Conservation (phyloP, 1,140 invertebrate genomes). For the Drosophila bifasciata region DNA sequence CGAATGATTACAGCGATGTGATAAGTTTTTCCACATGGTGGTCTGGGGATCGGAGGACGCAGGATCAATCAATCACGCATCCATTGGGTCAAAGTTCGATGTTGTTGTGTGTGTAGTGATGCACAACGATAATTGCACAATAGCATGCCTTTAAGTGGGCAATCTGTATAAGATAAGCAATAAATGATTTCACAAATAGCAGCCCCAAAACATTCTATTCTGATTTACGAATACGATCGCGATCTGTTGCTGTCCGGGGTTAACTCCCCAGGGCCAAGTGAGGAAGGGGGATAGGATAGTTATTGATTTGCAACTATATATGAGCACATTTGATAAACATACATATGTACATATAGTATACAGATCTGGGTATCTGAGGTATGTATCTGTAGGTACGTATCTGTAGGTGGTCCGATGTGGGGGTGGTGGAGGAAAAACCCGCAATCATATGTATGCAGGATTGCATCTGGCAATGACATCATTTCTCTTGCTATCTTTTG, state of each 20-base stretch:
- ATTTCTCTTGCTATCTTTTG: constrained; percentile 28
- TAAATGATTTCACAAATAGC: constrained; percentile 19
- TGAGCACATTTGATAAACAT: not conserved
- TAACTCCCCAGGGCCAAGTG: no score
- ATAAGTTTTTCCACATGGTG: constrained; percentile 7
- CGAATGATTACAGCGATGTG: constrained; percentile 11
- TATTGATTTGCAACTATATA: constrained; percentile 17
- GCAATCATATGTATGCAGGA: not conserved
- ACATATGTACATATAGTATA: not conserved
- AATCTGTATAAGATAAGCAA: constrained; percentile 46
- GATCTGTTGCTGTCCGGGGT: constrained; percentile 23
- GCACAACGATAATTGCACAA: constrained; percentile 33
- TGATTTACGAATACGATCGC: not conserved
- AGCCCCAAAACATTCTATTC: not conserved
- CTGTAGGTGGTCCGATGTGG: not conserved
- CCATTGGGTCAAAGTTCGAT: constrained; percentile 12
- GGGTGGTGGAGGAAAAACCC: not conserved
- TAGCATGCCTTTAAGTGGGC: constrained; percentile 35
- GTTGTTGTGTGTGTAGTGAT: constrained; percentile 16
- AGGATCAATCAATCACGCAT: constrained; percentile 1
- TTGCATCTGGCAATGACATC: constrained; percentile 22
- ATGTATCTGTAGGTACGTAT: no score
- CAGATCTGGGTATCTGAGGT: not conserved
- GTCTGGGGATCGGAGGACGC: not conserved
- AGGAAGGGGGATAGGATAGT: not conserved